Evolutionary conservation across 2,797 vertebrate genomes (phyloP).

Genomic region (Momotus momota): DNA sequence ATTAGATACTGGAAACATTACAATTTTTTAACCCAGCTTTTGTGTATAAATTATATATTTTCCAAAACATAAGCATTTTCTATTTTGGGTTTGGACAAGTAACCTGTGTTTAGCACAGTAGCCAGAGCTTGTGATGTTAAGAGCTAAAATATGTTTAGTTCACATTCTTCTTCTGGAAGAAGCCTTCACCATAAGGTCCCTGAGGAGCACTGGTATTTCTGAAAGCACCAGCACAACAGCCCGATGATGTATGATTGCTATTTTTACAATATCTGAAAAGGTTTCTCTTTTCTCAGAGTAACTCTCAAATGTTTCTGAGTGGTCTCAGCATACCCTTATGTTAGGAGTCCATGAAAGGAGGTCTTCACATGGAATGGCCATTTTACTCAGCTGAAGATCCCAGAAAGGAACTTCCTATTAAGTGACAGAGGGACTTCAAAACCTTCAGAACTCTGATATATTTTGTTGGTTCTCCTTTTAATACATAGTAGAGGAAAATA

Average conservation of each 20-base stretch:
- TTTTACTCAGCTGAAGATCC: background rate
- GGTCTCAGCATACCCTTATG: background rate
- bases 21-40: slow-evolving; percentile 50
- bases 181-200: background rate
- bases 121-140: slow-evolving; percentile 22
- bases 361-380: background rate
- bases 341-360: background rate
- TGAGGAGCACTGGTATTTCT: background rate
- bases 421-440: background rate
- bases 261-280: background rate
- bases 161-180: background rate
- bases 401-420: background rate
- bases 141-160: background rate
- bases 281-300: background rate
- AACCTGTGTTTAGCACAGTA: slow-evolving; percentile 66
- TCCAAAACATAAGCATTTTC: slow-evolving; percentile 73
- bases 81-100: slow-evolving; percentile 66
- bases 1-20: slow-evolving; percentile 60
- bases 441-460: background rate
- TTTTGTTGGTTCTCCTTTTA: background rate
- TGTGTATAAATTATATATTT: slow-evolving; percentile 76
- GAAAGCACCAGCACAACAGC: background rate
- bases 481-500: background rate
- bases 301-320: background rate
- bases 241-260: background rate